Conservation (phyloP, 2,797 vertebrate species). For the Pseudochirops cupreus region DNA sequence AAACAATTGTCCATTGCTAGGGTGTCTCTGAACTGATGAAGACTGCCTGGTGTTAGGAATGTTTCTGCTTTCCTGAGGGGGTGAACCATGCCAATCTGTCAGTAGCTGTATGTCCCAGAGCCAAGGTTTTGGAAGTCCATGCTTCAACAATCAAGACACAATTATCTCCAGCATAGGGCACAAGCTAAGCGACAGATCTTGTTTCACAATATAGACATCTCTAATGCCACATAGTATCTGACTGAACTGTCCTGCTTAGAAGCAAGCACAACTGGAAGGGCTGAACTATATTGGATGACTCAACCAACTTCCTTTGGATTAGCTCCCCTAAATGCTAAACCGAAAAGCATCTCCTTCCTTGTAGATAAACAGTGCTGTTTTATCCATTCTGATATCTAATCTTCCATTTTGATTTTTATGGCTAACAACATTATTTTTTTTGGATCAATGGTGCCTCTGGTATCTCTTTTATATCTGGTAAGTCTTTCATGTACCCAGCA, state of each 20-base stretch:
- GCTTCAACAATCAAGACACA: background rate
- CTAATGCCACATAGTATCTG: slow-evolving; percentile 40
- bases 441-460: slow-evolving; percentile 5
- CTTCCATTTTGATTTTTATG: slow-evolving; percentile 66
- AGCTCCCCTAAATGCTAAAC: slow-evolving; percentile 28
- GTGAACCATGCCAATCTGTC: background rate
- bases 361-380: slow-evolving; percentile 49
- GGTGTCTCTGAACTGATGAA: background rate
- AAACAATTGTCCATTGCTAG: background rate
- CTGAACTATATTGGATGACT: slow-evolving; percentile 11
- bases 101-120: background rate
- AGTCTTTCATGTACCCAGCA: slow-evolving; percentile 55
- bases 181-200: background rate
- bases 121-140: background rate
- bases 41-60: background rate
- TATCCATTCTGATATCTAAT: slow-evolving; percentile 59
- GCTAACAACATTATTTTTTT: slow-evolving; percentile 57
- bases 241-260: slow-evolving; percentile 20
- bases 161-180: background rate
- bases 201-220: slow-evolving; percentile 42
- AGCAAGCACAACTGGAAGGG: slow-evolving; percentile 38
- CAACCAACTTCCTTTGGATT: slow-evolving; percentile 54
- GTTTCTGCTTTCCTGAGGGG: background rate
- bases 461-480: slow-evolving; percentile 48
- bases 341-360: slow-evolving; percentile 36